Base-by-base conservation (phyloP, 37 sponge, comb jelly and placozoan genomes). In the Bolinopsis microptera region DNA sequence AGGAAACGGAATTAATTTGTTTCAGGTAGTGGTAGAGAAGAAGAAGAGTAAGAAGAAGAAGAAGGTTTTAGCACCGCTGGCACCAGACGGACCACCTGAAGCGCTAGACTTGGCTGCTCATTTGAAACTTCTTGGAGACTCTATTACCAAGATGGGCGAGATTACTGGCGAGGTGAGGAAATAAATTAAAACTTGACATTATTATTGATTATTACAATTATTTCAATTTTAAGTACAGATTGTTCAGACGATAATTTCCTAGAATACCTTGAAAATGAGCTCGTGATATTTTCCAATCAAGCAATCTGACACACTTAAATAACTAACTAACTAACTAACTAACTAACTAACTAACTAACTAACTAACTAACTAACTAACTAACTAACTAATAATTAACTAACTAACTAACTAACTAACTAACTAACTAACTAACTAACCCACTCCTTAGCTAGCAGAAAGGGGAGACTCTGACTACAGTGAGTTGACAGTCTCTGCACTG, bases 41-140 rank as follows among this genome's bases (percentile, higher is more conserved):
- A 30, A 30, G 5, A 3, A 24, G 0, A 86, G 18, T 25, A 41
- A 39, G 41, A 86, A 86, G 61, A 86, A 86, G 90, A 86, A 41
- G 90, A 38, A 24, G 35, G 35, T 3, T 23, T 3, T 86, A n/a
- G 90, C 90, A 40, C 61, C 90, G 3, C 90, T 41, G 40, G 30
- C 90, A 0, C 90, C 90, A 22, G 90, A 86, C 31, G 61, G 61
- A 40, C 90, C 90, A 39, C 90, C 90, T 16, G 90, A 86, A 27
- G 90, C 90, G 0, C 61, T 86, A 28, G 90, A 86, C 31, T 41
- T 86, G 90, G 90, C 90, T 40, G 90, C 90, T 16, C 90, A 86
- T 23, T n/a, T 86, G 36, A 86, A 86, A 41, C 90, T 86, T 24
- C 30, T 86, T 40, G 90, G 90, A 2, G 90, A 86, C 22, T 86